These are phyloP conservation scores for Spialia ferax DNA, from an alignment of 2,888 invertebrate species.

Conservation along the genomic window DNA sequence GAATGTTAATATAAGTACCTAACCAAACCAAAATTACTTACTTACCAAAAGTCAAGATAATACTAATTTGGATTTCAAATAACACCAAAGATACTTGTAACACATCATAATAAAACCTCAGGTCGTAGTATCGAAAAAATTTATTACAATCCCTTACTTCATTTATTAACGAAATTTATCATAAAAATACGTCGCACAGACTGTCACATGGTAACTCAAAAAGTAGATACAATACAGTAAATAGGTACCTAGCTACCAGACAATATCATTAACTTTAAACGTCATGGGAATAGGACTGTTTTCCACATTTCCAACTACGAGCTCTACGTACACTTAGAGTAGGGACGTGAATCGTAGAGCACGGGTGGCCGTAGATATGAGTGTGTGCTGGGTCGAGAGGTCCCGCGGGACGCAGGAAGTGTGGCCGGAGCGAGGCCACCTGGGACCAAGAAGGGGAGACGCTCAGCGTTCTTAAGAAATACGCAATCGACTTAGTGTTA, in stretches of 20 bases:
- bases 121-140: no score
- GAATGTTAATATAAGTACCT: no score
- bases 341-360: slow-evolving; percentile 42
- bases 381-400: slow-evolving; percentile 70
- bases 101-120: no score
- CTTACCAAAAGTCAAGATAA: no score
- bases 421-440: slow-evolving; percentile 80
- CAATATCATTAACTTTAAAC: slow-evolving; percentile 55
- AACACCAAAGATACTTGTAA: no score
- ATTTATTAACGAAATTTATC: slow-evolving; percentile 26
- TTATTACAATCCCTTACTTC: slow-evolving; percentile 8
- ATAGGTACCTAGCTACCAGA: slow-evolving; percentile 47
- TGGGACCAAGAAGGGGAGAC: slow-evolving; percentile 64
- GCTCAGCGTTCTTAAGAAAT: slow-evolving; percentile 34
- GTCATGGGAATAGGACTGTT: slow-evolving; percentile 54
- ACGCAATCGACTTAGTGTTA: slow-evolving; percentile 20
- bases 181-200: slow-evolving; percentile 23
- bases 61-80: no score
- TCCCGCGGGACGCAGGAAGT: slow-evolving; percentile 80
- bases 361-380: slow-evolving; percentile 53
- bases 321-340: slow-evolving; percentile 46
- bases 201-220: slow-evolving; percentile 27
- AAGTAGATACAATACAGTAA: slow-evolving; percentile 41
- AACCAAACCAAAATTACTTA: no score
- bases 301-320: slow-evolving; percentile 51